Conservation (phyloP, 2,113 vertebrate species). For the Lathamus discolor region DNA sequence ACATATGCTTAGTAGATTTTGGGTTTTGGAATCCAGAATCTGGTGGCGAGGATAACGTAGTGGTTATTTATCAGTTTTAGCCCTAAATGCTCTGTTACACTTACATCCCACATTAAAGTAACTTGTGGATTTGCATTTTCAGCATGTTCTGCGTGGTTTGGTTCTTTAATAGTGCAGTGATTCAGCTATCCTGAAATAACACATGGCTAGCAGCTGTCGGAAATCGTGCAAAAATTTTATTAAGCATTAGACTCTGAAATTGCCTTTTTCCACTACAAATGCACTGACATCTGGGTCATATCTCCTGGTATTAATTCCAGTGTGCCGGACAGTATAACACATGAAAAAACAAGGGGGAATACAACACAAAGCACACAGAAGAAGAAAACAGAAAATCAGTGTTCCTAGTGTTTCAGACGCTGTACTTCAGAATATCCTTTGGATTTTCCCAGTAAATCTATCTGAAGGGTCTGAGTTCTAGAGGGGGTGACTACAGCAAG, state of each 20-base stretch:
- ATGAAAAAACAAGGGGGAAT: not conserved
- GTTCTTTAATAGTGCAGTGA: conserved; percentile 9
- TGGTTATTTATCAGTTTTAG: conserved; percentile 14
- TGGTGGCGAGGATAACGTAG: not conserved
- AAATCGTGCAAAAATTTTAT: conserved; percentile 62
- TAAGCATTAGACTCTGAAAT: conserved; percentile 61
- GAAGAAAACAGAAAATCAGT: not conserved
- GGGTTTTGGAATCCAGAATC: not conserved
- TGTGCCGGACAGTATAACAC: conserved; percentile 8
- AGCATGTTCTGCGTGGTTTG: not conserved
- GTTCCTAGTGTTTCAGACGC: not conserved
- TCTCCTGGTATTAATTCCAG: conserved; percentile 36
- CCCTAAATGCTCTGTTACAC: not conserved
- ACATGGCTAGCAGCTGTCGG: conserved; percentile 66
- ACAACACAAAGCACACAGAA: not conserved
- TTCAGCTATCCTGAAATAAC: conserved; percentile 55
- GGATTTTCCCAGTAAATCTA: not conserved
- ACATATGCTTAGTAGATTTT: not conserved
- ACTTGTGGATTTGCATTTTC: conserved; percentile 32
- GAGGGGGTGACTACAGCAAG: not conserved
- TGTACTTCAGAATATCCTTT: not conserved
- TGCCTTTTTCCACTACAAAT: conserved; percentile 61
- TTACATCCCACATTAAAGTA: conserved; percentile 20
- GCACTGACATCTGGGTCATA: conserved; percentile 56
- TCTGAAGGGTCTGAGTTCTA: not conserved